Conservation (phyloP, 2,113 vertebrate species). For the Helogale parvula region DNA sequence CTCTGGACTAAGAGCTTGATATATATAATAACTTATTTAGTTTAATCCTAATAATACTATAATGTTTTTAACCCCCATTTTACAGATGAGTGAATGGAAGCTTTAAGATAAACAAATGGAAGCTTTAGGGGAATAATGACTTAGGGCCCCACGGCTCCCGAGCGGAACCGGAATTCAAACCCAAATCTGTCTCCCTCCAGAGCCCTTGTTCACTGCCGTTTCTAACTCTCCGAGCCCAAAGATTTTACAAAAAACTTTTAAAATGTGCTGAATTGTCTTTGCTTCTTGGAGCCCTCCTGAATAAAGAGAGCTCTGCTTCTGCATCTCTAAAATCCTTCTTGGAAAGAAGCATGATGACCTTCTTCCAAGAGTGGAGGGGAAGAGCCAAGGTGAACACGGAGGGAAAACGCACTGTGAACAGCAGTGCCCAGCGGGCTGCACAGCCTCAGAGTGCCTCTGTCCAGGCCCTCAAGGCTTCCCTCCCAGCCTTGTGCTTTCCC, state of each 20-base stretch:
- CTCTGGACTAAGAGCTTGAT: not conserved
- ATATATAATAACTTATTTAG: not conserved
- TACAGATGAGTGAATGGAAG: not conserved
- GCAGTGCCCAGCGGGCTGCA: not conserved
- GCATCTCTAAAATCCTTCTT: not conserved
- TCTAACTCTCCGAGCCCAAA: not conserved
- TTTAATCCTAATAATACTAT: not conserved
- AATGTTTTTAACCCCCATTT: not conserved
- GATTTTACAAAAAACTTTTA: not conserved
- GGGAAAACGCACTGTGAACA: not conserved
- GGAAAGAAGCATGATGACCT: not conserved
- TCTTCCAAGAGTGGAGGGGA: not conserved
- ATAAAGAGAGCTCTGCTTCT: not conserved
- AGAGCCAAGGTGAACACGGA: not conserved
- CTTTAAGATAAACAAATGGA: too few relatives aligned
- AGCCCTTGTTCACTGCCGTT: too few relatives aligned
- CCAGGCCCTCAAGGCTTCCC: rapidly evolving
- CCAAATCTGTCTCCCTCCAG: not conserved
- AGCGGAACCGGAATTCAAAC: not conserved
- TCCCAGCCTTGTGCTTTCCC: not conserved
- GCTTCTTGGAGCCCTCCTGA: not conserved
- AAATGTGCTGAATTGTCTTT: not conserved
- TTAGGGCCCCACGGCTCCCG: too few relatives aligned
- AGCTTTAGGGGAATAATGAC: too few relatives aligned
- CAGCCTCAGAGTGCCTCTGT: not conserved